Evolutionary conservation across 2,113 vertebrate species (phyloP), one percentile per base, ranked within the genome.

Genomic region (Ceuthmochares aereus): DNA sequence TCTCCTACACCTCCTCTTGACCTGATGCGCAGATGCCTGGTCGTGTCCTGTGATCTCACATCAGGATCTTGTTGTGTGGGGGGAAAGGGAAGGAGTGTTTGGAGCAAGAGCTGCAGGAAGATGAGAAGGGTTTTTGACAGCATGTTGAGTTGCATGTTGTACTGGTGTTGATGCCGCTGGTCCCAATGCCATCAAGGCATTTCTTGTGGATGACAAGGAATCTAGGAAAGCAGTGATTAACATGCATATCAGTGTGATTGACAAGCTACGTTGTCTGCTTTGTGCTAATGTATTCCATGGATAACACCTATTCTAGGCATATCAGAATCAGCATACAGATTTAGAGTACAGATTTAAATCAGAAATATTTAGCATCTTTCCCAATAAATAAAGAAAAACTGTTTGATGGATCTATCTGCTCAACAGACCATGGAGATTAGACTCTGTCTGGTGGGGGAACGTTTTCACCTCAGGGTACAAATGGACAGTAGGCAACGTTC

Each of bases 171-270:
- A 95, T 96, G 94, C 89, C 72, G 82, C 92, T 96, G 93, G 84
- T 96, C 91, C 95, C 95, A 96, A 94, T 96, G 96, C 96, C 92
- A 97, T 96, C 96, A 95, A 97, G 96, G 76, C 92, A 96, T 96
- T 90, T 97, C 96, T 97, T 95, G 95, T 96, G 93, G 87, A 94
- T 96, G 94, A 96, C 96, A 97, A 93, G 94, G 94, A 97, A 97
- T 97, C 97, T 97, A 97, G 96, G 94, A 97, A 96, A 97, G 96
- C 89, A 97, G 93, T 81, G 94, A 97, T 95, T 96, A 97, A 97
- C 77, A 97, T 90, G 91, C 80, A 93, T 95, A 95, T 97, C 96
- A 97, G 95, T 95, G 91, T 95, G 94, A 96, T 84, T 97, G 95
- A 76, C 91, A 97, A 93, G 77, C 95, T 87, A 89, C 4, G 20